Evolutionary conservation across 2,113 vertebrate genomes (phyloP).

Genomic region (Morone saxatilis): DNA sequence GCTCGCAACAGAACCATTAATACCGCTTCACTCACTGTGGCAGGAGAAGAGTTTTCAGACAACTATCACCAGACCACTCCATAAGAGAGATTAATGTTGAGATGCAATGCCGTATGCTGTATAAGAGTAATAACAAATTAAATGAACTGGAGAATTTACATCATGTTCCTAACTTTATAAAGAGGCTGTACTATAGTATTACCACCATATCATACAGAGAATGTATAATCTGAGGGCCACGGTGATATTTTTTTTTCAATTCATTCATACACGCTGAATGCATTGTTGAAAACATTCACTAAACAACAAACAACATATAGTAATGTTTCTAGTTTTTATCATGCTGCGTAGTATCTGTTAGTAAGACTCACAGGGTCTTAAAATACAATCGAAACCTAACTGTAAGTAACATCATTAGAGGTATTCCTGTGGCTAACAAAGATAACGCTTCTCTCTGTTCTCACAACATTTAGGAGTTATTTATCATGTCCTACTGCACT

Average conservation of each 20-base stretch:
- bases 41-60: constrained; percentile 67
- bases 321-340: background rate
- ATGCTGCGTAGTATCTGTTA: background rate
- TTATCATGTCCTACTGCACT: constrained; percentile 61
- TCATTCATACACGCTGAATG: background rate
- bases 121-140: background rate
- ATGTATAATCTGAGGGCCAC: background rate
- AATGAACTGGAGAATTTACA: constrained; percentile 2
- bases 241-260: background rate
- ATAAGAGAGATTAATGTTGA: constrained; percentile 12
- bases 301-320: background rate
- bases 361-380: background rate
- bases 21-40: constrained; percentile 46
- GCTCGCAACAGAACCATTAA: constrained; percentile 72
- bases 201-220: background rate
- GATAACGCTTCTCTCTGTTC: constrained; percentile 41
- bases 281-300: background rate
- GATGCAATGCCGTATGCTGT: background rate
- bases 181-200: background rate
- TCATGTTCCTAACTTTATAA: background rate
- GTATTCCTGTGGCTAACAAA: constrained; percentile 24
- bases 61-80: constrained; percentile 42
- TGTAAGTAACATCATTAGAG: background rate
- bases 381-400: background rate
- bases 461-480: constrained; percentile 45